phyloP scores from a whole-genome alignment of 2,797 vertebrate genomes.

The Urophycis tenuis region DNA sequence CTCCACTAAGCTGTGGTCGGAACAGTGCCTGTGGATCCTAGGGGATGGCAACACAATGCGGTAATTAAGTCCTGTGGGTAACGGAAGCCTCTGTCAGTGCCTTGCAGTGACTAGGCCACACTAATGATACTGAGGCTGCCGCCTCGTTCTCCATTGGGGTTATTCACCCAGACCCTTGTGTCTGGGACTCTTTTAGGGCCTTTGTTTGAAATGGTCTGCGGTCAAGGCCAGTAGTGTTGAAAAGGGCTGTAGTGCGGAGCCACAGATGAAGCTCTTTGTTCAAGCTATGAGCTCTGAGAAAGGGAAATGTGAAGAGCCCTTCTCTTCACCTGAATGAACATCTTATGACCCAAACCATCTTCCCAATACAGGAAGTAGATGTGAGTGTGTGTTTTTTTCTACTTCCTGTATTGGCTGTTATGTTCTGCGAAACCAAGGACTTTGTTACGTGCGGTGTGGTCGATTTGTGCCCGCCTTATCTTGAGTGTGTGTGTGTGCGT shows the following conservation, averaged over 20 bases:
- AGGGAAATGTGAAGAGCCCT: constrained; percentile 1
- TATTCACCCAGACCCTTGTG: constrained; percentile 16
- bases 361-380: neutral
- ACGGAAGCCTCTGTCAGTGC: constrained; percentile 31
- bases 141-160: constrained; percentile 23
- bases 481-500: neutral
- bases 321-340: constrained; percentile 16
- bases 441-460: neutral
- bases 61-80: constrained; percentile 50
- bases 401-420: no score
- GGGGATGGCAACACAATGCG: constrained; percentile 28
- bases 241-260: neutral
- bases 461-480: neutral
- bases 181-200: constrained; percentile 25
- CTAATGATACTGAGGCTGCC: constrained; percentile 46
- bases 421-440: neutral
- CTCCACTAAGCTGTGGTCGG: neutral
- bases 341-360: constrained; percentile 17
- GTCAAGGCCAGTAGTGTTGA: neutral
- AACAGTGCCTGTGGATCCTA: constrained; percentile 20
- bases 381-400: no score
- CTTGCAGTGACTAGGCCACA: constrained; percentile 41
- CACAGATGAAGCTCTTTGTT: constrained; percentile 7
- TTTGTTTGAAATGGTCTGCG: constrained; percentile 19
- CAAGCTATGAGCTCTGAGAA: constrained; percentile 20